Evolutionary conservation across 2,888 invertebrate genomes (phyloP).

Genomic region (Nezara viridula): DNA sequence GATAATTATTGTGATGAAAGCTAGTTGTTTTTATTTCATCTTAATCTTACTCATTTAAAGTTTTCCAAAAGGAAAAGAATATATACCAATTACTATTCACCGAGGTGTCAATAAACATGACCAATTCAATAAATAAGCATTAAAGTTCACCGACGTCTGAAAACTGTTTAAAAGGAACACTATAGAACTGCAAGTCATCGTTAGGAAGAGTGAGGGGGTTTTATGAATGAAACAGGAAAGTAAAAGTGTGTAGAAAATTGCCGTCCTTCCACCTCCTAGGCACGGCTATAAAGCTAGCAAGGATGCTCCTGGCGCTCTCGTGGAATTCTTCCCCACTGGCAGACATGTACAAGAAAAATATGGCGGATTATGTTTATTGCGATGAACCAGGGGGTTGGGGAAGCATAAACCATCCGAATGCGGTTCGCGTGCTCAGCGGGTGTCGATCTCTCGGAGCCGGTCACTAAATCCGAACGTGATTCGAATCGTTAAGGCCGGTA

Average conservation of each 20-base stretch:
- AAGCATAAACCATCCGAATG: slow-evolving; percentile 33
- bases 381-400: slow-evolving; percentile 23
- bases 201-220: not conserved
- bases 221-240: slow-evolving; percentile 45
- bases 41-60: too few relatives aligned
- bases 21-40: too few relatives aligned
- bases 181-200: not conserved
- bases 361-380: not conserved
- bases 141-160: not conserved
- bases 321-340: not conserved
- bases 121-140: not conserved
- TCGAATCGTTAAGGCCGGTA: not conserved
- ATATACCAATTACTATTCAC: too few relatives aligned
- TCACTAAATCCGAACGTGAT: slow-evolving; percentile 39
- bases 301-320: not conserved
- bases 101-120: not conserved
- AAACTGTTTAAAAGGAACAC: not conserved
- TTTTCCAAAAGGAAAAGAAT: too few relatives aligned
- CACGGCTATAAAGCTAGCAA: slow-evolving; percentile 11
- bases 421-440: slow-evolving; percentile 24
- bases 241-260: slow-evolving; percentile 48
- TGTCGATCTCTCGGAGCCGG: slow-evolving; percentile 7
- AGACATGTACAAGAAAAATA: not conserved
- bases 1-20: too few relatives aligned
- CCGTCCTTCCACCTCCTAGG: slow-evolving; percentile 41